Percentiles rank a stretch among this genome's conserved stretches.
Evolutionary conservation across 2,113 vertebrate species (phyloP).

Genomic region (Hyperoodon ampullatus): DNA sequence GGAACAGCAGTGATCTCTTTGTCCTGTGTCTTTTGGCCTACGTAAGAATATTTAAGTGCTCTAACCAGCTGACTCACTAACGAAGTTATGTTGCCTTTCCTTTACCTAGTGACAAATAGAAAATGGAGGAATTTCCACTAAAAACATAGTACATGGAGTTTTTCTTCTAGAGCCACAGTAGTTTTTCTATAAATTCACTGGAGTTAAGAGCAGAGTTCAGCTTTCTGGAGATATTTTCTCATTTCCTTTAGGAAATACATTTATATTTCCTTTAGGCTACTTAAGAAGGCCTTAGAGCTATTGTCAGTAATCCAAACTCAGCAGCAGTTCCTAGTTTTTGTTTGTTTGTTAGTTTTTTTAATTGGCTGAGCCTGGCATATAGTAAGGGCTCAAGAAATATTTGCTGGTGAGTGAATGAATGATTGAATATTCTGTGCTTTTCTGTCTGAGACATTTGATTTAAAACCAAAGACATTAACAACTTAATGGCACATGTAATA

Average conservation of each 20-base stretch:
- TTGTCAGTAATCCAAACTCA: neutral
- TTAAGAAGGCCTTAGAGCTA: neutral
- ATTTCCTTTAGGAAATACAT: neutral
- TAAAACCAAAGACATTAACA: constrained; percentile 32
- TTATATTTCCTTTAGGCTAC: neutral
- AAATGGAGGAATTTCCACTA: constrained; percentile 18
- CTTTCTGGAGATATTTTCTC: neutral
- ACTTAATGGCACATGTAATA: neutral
- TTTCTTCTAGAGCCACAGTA: neutral
- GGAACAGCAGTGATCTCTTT: neutral
- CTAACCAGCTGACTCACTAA: neutral
- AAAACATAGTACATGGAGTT: neutral
- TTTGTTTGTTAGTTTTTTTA: neutral
- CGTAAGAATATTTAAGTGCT: neutral
- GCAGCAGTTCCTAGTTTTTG: neutral
- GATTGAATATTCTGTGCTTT: neutral
- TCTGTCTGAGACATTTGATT: neutral
- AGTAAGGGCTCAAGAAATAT: neutral
- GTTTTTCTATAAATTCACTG: neutral
- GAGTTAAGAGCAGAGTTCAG: neutral
- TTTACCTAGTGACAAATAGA: neutral
- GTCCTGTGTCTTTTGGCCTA: constrained; percentile 19
- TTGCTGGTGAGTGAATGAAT: neutral
- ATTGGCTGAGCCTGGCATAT: neutral
- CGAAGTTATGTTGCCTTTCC: neutral